Base-by-base conservation (phyloP, 2,113 vertebrate species). In the Trichechus manatus region DNA sequence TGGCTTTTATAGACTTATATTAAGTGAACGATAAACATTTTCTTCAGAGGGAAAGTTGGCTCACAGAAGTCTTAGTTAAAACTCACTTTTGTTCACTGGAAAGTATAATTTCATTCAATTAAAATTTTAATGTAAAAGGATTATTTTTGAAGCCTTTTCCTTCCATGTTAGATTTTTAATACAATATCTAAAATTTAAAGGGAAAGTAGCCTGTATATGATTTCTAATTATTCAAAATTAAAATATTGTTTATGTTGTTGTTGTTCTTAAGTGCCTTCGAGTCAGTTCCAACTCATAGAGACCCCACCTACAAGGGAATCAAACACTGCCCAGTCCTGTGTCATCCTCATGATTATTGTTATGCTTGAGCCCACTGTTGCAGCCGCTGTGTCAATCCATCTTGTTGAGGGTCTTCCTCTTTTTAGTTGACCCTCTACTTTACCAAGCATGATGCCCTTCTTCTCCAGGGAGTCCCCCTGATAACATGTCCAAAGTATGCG, bases 121-220 rank as follows among this genome's bases (percentile, higher is more conserved):
- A 89, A 80, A 77, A 93, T 77, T 79, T 56, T 61, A 53, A 66
- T 66, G 14, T 61, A 15, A 91, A 70, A 86, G 13, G 17, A 50
- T 82, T 61, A 23, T 50, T 96, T 97, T 91, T 39, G 42, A 91
- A 94, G 87, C 20, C 25, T 75, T 39, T 94, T 88, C 36, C 25
- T 91, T 94, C n/a, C 33, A 63, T 66, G 27, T 95, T 44, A 91
- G 56, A 89, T 86, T 94, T 85, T 96, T 59, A 91, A 92, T 61
- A 91, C 85, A 88, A 86, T 42, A 85, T 86, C 22, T 47, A 86
- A 90, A 96, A 89, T 22, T 29, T 59, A 79, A 93, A 94, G 20
- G 33, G 6, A 87, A 95, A 56, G 6, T 1, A 42, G 9, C 6
- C 63, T 84, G 6, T 9, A 53, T 61, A 74, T 56, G 10, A 88